Evolutionary conservation across 2,888 invertebrate species (phyloP).

Genomic region (Pherbina coryleti): DNA sequence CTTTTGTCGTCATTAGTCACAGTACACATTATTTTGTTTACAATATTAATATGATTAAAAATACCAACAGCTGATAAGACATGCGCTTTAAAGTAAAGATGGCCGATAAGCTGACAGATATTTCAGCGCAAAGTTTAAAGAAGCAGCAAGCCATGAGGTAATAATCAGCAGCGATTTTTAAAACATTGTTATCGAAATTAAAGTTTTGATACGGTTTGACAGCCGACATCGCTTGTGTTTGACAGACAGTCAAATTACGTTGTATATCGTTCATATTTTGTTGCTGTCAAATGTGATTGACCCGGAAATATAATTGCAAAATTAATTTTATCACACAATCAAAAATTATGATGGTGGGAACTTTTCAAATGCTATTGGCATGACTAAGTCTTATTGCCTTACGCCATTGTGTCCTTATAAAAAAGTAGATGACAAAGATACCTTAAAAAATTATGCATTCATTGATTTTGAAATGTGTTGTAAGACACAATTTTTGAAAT

Average conservation of each 20-base stretch:
- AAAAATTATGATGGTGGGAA: neutral
- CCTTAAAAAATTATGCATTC: too few species aligned
- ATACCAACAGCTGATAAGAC: slow-evolving; percentile 4
- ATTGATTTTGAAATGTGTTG: too few species aligned
- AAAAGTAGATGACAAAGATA: neutral
- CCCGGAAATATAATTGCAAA: neutral
- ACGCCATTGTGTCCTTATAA: too few species aligned
- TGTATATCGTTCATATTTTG: neutral
- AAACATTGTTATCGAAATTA: neutral
- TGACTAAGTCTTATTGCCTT: too few species aligned
- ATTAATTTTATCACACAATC: neutral
- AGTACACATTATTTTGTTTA: slow-evolving; percentile 4
- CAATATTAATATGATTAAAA: slow-evolving; percentile 1
- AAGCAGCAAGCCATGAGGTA: too few species aligned
- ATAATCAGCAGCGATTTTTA: neutral
- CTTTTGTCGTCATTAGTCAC: neutral
- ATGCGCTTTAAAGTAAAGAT: neutral
- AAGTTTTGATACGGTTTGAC: neutral
- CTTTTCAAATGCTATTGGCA: neutral
- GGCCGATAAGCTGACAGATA: neutral
- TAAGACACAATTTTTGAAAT: too few species aligned
- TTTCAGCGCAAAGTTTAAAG: neutral
- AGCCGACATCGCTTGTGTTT: neutral
- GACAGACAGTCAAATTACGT: neutral
- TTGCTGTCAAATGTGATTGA: neutral